Conservation (phyloP, 2,113 vertebrate species). For the Eudorcas thomsonii region DNA sequence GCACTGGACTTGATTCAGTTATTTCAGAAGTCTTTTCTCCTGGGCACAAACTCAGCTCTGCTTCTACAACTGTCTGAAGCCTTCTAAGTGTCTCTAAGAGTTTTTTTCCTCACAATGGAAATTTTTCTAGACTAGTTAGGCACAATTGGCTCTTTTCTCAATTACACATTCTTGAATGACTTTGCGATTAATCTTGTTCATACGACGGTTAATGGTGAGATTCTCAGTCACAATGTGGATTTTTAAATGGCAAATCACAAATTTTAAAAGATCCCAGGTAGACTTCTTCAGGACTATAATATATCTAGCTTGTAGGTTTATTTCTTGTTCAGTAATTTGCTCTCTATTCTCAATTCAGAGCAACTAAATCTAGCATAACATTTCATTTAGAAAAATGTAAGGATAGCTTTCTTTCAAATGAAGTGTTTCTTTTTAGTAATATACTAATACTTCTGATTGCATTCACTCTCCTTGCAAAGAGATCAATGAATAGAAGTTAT, state of each 20-base stretch:
- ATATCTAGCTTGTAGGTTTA: neutral
- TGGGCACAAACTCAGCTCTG: neutral
- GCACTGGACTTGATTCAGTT: neutral
- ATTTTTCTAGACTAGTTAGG: slow-evolving; percentile 28
- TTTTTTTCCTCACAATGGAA: neutral
- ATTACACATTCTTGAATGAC: neutral
- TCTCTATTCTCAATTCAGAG: neutral
- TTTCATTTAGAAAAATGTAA: neutral
- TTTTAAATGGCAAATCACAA: neutral
- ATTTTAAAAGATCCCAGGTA: neutral
- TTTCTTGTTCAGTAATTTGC: neutral
- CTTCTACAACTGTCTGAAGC: neutral
- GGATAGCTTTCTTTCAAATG: neutral
- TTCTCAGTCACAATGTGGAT: neutral
- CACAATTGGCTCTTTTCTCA: neutral
- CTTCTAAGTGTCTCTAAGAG: slow-evolving; percentile 7
- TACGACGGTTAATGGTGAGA: neutral
- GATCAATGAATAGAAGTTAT: neutral
- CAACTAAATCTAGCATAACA: neutral
- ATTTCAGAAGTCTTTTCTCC: neutral
- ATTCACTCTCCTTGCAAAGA: neutral
- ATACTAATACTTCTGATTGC: neutral
- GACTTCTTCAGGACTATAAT: neutral
- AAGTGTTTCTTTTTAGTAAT: neutral
- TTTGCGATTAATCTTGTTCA: neutral